Evolutionary conservation across 2,113 vertebrate genomes (phyloP).

Genomic region (Mirza zaza): DNA sequence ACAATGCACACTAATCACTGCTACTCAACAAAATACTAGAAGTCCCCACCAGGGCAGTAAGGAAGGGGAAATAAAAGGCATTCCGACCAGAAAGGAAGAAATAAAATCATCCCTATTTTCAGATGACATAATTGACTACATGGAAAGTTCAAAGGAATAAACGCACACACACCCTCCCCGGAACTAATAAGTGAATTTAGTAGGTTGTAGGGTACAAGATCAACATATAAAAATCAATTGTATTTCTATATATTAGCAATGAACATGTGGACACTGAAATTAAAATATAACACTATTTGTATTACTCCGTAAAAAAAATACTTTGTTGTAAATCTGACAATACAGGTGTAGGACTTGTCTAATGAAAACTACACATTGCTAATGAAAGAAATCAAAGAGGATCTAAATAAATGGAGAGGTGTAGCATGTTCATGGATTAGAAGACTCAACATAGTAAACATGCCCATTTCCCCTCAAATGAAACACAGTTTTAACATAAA

Average conservation of each 20-base stretch:
- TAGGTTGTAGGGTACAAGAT: background rate
- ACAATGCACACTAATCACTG: background rate
- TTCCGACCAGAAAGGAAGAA: background rate
- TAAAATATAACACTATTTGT: background rate
- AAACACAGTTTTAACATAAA: background rate
- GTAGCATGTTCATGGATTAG: background rate
- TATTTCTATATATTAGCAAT: background rate
- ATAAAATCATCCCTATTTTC: background rate
- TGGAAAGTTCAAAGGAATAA: background rate
- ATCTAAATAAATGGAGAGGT: background rate
- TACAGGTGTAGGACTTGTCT: background rate
- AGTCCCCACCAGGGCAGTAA: background rate
- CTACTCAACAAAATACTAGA: background rate
- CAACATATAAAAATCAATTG: background rate
- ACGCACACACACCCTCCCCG: background rate
- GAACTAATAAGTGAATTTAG: background rate
- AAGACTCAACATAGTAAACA: background rate
- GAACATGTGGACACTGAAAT: background rate
- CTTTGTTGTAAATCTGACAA: background rate
- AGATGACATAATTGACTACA: background rate
- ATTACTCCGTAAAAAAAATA: background rate
- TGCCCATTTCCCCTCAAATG: background rate
- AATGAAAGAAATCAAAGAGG: background rate
- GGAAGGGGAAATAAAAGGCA: background rate
- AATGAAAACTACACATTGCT: background rate